These are phyloP conservation scores for Iguana delicatissima DNA, from an alignment of 2,797 vertebrate species.

Conservation along the genomic window DNA sequence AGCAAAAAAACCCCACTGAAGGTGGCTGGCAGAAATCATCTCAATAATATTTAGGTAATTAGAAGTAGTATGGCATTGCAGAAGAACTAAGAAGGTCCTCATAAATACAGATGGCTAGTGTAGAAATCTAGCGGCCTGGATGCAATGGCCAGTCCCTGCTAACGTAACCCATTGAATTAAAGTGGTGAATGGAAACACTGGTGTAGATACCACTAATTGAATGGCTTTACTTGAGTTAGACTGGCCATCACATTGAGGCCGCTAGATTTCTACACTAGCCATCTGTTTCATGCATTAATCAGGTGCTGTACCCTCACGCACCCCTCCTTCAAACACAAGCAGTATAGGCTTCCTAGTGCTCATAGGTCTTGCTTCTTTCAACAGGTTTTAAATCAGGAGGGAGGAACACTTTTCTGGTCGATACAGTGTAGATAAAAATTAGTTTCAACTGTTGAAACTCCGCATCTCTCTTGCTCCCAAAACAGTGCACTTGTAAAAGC, in stretches of 20 bases:
- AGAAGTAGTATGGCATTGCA: neutral
- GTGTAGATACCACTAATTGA: too few relatives aligned
- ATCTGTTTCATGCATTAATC: neutral
- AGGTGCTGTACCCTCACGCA: neutral
- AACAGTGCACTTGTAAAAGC: neutral
- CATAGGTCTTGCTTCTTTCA: neutral
- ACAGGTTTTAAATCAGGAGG: neutral
- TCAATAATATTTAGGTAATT: neutral
- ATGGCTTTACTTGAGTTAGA: too few relatives aligned
- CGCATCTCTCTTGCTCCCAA: neutral
- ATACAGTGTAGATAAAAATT: neutral
- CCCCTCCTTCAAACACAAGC: neutral
- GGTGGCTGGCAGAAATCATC: neutral
- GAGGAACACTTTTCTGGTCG: neutral
- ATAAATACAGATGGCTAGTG: neutral
- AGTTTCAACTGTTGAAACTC: too few relatives aligned
- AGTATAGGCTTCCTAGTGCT: neutral
- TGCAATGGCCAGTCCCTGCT: too few relatives aligned
- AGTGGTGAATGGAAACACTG: too few relatives aligned
- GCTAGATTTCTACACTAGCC: too few relatives aligned
- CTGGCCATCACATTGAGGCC: too few relatives aligned
- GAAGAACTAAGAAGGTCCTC: neutral
- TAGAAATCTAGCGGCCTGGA: neutral
- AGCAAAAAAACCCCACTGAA: neutral
- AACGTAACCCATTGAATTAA: too few relatives aligned